Base-by-base conservation (phyloP, 2,113 vertebrate genomes). In the Pelodiscus sinensis region DNA sequence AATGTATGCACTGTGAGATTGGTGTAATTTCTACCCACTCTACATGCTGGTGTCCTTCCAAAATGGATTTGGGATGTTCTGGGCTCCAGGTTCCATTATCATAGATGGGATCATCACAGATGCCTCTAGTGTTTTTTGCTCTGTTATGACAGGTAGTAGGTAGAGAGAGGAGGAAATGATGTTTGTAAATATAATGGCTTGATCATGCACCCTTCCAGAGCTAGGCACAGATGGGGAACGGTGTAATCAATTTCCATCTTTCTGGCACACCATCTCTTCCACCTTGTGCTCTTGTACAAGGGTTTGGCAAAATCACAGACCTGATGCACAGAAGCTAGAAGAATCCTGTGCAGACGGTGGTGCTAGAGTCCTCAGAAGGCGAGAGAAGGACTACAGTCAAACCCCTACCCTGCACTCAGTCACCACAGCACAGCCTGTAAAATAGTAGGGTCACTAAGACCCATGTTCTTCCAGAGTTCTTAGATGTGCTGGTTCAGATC, bases 251-350 rank as follows among this genome's bases (percentile, higher is more conserved):
- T 44, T 50, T 22, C 73, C 38, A 44, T 6, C 13, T 25, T 38
- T 50, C 73, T 15, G 38, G 22, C 73, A 50, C 50, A 38, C 38
- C 38, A 50, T 77, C 35, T 77, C 13, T 21, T 50, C 13, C 22
- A 15, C 73, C 44, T 50, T 10, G 0, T 7, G 18, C 44, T 21
- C 31, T 29, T 79, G 22, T 2, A 51, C 21, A 4, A n/a, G 18
- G 35, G 60, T 21, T 5, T 71, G 18, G 35, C 27, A 65, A 21
- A 15, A 27, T 54, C 54, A 68, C 5, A 2, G 14, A 9, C 35
- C 57, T 56, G 15, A 18, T 2, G 21, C 1, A 18, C 25, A 22
- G 5, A n/a, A 25, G n/a, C 81, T 79, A 27, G 85, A 79, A 52
- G 9, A 19, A 78, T 9, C 24, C 31, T 10, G 13, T 86, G 35